Evolutionary conservation across 2,113 vertebrate species (phyloP).

Genomic region (Strix aluco): DNA sequence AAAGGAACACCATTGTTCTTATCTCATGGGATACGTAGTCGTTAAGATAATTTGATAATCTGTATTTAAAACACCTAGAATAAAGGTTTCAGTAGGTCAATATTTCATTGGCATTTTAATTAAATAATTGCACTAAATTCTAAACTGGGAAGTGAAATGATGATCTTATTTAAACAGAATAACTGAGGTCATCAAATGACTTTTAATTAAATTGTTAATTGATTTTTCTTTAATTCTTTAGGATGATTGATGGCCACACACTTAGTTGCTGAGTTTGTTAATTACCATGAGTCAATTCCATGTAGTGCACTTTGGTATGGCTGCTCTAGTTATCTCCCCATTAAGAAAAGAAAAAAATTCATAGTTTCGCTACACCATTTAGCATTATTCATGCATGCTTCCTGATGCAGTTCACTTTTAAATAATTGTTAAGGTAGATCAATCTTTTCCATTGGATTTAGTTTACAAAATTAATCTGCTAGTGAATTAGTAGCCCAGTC

Average conservation of each 20-base stretch:
- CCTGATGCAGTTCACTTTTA: neutral
- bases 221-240: slow-evolving; percentile 64
- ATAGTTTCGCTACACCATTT: neutral
- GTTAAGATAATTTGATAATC: slow-evolving; percentile 56
- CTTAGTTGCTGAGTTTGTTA: slow-evolving; percentile 10
- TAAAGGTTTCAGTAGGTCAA: slow-evolving; percentile 53
- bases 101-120: slow-evolving; percentile 70
- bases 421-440: neutral
- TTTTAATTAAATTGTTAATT: slow-evolving; percentile 71
- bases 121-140: slow-evolving; percentile 70
- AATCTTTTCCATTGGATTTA: neutral
- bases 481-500: neutral
- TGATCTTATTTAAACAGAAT: slow-evolving; percentile 64
- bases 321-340: neutral
- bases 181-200: slow-evolving; percentile 46
- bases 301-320: neutral
- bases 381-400: neutral
- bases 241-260: slow-evolving; percentile 24
- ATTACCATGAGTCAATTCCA: slow-evolving; percentile 6
- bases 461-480: neutral
- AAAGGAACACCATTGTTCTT: neutral
- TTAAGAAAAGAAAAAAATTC: neutral
- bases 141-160: slow-evolving; percentile 53
- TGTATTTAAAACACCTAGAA: slow-evolving; percentile 61
- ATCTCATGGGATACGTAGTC: neutral